These are phyloP conservation scores for Thunnus maccoyii DNA, from an alignment of 2,113 vertebrate species.

Conservation along the genomic window DNA sequence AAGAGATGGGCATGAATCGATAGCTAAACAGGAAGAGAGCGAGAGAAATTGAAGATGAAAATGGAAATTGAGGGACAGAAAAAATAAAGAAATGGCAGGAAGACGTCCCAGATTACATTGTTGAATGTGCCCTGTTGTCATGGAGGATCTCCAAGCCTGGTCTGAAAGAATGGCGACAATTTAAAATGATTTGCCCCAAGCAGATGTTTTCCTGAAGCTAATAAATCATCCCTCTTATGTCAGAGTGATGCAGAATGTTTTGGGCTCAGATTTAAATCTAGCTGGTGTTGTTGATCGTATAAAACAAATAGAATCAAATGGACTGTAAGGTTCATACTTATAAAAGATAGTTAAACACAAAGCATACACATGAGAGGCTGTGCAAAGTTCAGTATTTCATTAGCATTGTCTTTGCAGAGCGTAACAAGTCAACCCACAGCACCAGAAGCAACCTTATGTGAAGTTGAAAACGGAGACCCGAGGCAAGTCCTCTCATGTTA, in stretches of 20 bases:
- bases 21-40: constrained; percentile 3
- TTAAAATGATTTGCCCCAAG: constrained; percentile 17
- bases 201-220: constrained; percentile 28
- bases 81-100: constrained; percentile 4
- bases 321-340: not conserved
- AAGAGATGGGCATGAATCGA: constrained; percentile 21
- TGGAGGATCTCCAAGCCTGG: constrained; percentile 22
- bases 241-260: constrained; percentile 9
- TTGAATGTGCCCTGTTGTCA: constrained; percentile 13
- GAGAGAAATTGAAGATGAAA: constrained; percentile 27
- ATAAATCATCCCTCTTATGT: constrained; percentile 10
- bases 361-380: not conserved
- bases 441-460: constrained; percentile 2
- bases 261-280: not conserved
- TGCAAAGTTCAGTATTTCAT: not conserved
- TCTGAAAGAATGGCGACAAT: constrained; percentile 18
- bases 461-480: constrained; percentile 6
- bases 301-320: not conserved
- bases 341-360: not conserved
- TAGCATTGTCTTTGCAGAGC: not conserved
- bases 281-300: not conserved
- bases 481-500: constrained; percentile 24
- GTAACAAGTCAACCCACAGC: constrained; percentile 5
- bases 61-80: constrained; percentile 1
- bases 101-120: constrained; percentile 21